These are phyloP conservation scores for Theropithecus gelada DNA, from an alignment of 2,113 vertebrate species.

Conservation along the genomic window DNA sequence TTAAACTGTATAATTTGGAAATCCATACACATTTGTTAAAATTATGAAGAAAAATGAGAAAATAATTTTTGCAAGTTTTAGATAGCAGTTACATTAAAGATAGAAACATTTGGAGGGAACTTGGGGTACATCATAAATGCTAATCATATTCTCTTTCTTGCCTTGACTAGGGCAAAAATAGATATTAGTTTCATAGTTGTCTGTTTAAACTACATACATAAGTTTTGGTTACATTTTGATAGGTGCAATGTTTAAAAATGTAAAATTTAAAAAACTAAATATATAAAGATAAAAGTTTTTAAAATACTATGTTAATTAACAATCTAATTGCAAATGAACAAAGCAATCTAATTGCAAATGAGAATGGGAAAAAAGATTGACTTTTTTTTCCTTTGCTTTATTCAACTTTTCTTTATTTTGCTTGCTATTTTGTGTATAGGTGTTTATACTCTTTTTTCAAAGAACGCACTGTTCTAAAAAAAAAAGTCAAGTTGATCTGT, in stretches of 20 bases:
- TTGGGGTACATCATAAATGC: neutral
- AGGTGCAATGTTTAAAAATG: neutral
- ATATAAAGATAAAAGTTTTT: neutral
- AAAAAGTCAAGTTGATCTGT: neutral
- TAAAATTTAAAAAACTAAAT: neutral
- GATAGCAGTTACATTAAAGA: neutral
- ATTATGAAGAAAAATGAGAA: neutral
- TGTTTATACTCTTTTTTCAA: neutral
- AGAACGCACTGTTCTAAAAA: neutral
- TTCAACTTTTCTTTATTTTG: neutral
- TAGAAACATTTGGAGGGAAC: neutral
- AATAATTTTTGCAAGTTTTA: neutral
- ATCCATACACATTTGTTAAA: neutral
- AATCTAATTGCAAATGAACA: neutral
- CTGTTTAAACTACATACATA: neutral
- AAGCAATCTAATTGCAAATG: neutral
- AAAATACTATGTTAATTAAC: neutral
- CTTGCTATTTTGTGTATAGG: neutral
- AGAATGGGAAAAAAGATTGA: neutral
- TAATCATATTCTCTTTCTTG: neutral
- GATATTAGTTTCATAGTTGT: neutral
- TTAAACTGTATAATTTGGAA: neutral
- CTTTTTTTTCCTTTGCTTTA: neutral
- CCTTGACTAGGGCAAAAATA: neutral
- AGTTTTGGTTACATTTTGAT: neutral